Evolutionary conservation across 2,888 invertebrate genomes (phyloP).

Genomic region (Dioctria rufipes): DNA sequence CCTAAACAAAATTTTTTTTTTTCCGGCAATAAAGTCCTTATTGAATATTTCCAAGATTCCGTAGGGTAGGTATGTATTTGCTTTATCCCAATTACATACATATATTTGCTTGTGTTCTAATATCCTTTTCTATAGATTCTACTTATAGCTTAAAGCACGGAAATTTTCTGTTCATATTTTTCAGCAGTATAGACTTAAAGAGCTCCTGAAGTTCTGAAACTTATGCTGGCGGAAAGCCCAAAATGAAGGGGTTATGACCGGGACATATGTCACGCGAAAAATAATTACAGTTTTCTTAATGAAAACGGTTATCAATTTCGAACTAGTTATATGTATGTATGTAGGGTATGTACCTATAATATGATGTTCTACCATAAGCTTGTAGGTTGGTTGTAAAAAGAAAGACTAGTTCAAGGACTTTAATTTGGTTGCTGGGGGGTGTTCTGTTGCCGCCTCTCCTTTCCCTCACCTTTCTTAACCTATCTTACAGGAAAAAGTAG

Average conservation of each 20-base stretch:
- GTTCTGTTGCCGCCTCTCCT: background rate
- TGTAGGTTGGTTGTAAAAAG: background rate
- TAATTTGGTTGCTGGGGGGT: too few relatives aligned
- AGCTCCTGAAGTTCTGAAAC: background rate
- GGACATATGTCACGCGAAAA: background rate
- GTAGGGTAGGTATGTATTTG: background rate
- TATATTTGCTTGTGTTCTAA: background rate
- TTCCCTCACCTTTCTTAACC: background rate
- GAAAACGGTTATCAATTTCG: background rate
- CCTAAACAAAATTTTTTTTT: background rate
- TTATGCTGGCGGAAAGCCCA: background rate
- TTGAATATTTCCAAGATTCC: background rate
- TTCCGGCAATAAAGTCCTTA: background rate
- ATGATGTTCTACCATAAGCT: background rate
- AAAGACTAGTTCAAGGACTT: constrained; percentile 14
- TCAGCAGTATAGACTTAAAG: background rate
- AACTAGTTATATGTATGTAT: background rate
- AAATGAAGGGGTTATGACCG: background rate
- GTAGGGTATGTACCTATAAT: background rate
- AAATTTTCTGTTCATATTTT: too few relatives aligned
- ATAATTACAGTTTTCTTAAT: background rate
- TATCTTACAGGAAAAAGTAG: background rate
- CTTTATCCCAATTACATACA: background rate
- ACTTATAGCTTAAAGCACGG: background rate
- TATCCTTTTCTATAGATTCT: background rate